phyloP scores from a whole-genome alignment of 2,888 invertebrate genomes.

The Crematogaster levior region DNA sequence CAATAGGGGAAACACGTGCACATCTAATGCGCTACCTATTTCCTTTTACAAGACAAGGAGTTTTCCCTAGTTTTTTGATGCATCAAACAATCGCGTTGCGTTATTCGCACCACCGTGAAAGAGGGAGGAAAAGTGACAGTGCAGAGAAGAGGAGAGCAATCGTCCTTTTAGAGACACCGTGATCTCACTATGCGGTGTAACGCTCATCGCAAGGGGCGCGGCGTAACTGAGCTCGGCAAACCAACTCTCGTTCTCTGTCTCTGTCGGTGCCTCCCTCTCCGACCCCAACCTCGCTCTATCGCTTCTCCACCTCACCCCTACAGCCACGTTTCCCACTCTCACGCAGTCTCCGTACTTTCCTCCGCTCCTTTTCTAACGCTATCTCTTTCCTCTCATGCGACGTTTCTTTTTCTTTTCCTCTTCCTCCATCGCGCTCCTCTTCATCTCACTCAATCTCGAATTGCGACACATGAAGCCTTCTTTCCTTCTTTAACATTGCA shows the following conservation, averaged over 20 bases:
- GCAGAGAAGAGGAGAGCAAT: slow-evolving; percentile 40
- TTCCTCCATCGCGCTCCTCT: slow-evolving; percentile 34
- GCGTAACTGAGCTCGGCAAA: slow-evolving; percentile 83
- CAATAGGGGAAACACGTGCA: slow-evolving; percentile 33
- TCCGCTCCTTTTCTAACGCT: slow-evolving; percentile 38
- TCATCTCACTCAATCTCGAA: slow-evolving; percentile 43
- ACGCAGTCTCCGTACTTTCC: slow-evolving; percentile 62
- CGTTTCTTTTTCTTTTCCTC: slow-evolving; percentile 19
- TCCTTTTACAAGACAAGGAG: not conserved
- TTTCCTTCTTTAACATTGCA: slow-evolving; percentile 45
- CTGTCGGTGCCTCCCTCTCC: slow-evolving; percentile 51
- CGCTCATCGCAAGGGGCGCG: slow-evolving; percentile 85
- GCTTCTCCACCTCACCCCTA: slow-evolving; percentile 41
- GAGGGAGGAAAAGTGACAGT: not conserved
- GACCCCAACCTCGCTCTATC: slow-evolving; percentile 41
- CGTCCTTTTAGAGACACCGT: slow-evolving; percentile 58
- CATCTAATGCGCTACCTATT: slow-evolving; percentile 14
- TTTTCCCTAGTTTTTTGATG: not conserved
- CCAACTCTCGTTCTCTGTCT: slow-evolving; percentile 75
- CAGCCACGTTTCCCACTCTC: slow-evolving; percentile 55
- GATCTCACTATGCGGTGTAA: slow-evolving; percentile 76
- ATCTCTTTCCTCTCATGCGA: slow-evolving; percentile 50
- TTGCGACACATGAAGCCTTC: slow-evolving; percentile 30
- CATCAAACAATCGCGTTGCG: slow-evolving; percentile 1
- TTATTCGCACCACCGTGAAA: slow-evolving; percentile 19